These are phyloP conservation scores for Zapus hudsonius DNA, from an alignment of 2,113 vertebrate species.

Conservation along the genomic window DNA sequence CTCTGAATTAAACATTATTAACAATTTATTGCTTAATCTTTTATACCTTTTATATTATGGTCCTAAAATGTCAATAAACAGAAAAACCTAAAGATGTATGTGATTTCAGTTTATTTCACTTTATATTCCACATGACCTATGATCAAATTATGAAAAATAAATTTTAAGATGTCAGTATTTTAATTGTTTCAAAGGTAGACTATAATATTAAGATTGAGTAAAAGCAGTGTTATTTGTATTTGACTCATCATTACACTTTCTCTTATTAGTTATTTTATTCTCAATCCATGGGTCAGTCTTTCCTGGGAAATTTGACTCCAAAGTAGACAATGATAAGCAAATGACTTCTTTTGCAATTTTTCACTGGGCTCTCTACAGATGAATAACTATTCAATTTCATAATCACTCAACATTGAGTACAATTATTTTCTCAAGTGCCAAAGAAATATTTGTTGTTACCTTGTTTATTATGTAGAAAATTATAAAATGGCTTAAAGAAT, in stretches of 20 bases:
- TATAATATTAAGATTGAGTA: constrained; percentile 8
- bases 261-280: background rate
- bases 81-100: background rate
- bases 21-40: background rate
- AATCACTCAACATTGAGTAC: constrained; percentile 53
- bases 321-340: constrained; percentile 30
- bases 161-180: background rate
- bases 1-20: background rate
- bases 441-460: constrained; percentile 60
- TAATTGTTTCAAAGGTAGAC: background rate
- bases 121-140: background rate
- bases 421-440: constrained; percentile 58
- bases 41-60: background rate
- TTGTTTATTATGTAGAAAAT: constrained; percentile 56
- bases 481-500: constrained; percentile 65
- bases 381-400: constrained; percentile 54
- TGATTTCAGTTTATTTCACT: background rate
- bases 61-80: background rate
- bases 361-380: constrained; percentile 34
- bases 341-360: constrained; percentile 39
- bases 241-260: background rate
- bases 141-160: background rate
- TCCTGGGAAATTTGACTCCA: constrained; percentile 1
- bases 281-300: background rate
- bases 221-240: background rate